Conservation (phyloP, 2,888 invertebrate genomes). For the Allolobophora icterica region DNA sequence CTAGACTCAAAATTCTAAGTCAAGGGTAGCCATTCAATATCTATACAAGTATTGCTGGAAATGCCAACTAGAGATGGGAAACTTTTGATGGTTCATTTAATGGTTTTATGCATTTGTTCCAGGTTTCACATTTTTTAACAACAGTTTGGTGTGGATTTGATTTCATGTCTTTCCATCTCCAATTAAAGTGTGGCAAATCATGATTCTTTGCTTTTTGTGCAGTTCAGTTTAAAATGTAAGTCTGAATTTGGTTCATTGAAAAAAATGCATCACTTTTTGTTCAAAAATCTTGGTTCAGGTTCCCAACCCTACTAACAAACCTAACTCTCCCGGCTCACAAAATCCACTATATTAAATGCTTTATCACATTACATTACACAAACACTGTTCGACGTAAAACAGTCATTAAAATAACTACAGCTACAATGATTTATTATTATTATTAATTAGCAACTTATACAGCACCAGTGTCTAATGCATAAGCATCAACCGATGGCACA, state of each 20-base stretch:
- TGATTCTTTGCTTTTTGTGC: too few relatives aligned
- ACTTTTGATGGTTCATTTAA: too few relatives aligned
- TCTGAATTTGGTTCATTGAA: not conserved
- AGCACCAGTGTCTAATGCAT: too few relatives aligned
- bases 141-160: not conserved
- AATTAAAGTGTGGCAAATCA: too few relatives aligned
- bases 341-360: not conserved
- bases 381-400: not conserved
- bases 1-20: too few relatives aligned
- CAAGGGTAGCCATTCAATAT: not conserved
- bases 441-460: too few relatives aligned
- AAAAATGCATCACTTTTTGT: not conserved
- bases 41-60: not conserved
- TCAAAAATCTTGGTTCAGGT: not conserved
- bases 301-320: not conserved
- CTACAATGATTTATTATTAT: not conserved
- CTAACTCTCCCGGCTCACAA: not conserved
- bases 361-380: slow-evolving; percentile 17
- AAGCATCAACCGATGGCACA: too few relatives aligned
- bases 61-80: too few relatives aligned
- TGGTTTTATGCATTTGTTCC: too few relatives aligned
- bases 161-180: not conserved
- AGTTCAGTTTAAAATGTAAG: too few relatives aligned
- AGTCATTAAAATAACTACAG: not conserved
- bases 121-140: too few relatives aligned